phyloP scores from a whole-genome alignment of 2,113 vertebrate genomes.

The Daubentonia madagascariensis region DNA sequence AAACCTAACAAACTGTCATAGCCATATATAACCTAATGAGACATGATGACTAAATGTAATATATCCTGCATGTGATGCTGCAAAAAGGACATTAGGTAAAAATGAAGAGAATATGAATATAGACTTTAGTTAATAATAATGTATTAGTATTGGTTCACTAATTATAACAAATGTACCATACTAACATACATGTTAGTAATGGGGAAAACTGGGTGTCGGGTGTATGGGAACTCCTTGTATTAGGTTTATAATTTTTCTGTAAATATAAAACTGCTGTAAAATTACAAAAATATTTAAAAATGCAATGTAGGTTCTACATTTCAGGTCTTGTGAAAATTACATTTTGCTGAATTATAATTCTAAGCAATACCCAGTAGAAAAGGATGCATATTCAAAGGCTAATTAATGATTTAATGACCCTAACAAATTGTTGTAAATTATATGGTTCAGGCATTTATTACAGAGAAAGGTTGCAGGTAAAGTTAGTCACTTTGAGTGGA shows the following conservation, averaged over 20 bases:
- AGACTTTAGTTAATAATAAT: neutral
- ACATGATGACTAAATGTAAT: neutral
- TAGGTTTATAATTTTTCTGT: neutral
- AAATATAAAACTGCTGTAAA: neutral
- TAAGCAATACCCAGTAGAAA: neutral
- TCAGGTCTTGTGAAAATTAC: neutral
- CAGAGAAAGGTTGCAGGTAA: neutral
- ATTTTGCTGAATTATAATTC: neutral
- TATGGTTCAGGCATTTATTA: neutral
- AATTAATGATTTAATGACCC: constrained; percentile 12
- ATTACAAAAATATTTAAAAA: neutral
- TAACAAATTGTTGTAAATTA: neutral
- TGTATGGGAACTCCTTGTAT: neutral
- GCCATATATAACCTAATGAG: neutral
- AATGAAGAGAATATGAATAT: neutral
- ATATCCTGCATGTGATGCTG: neutral
- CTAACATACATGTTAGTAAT: neutral
- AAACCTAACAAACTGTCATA: neutral
- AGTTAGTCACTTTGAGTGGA: neutral
- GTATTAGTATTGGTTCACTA: neutral
- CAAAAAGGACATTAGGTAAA: neutral
- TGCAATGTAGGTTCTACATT: neutral
- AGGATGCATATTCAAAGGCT: neutral
- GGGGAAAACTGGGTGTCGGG: neutral
- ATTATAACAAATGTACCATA: neutral